Evolutionary conservation across 2,113 vertebrate species (phyloP).

Genomic region (Phaetusa simplex): DNA sequence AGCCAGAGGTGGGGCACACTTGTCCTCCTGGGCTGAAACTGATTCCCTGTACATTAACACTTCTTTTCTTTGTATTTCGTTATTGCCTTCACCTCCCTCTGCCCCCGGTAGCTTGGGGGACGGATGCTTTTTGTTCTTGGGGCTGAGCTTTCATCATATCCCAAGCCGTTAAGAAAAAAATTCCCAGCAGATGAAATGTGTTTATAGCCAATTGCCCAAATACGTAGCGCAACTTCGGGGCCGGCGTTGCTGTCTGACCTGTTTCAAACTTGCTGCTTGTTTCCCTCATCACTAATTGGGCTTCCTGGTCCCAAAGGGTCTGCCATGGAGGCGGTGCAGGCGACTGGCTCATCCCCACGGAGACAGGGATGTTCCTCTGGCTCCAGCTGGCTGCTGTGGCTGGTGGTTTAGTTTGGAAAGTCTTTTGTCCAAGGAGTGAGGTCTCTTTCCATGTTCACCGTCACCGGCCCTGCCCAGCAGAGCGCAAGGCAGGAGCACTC

Average conservation of each 20-base stretch:
- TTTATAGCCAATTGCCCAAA: neutral
- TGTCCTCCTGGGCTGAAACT: neutral
- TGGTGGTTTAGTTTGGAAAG: neutral
- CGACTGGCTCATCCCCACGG: neutral
- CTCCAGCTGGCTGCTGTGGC: neutral
- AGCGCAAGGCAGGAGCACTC: neutral
- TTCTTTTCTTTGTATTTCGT: neutral
- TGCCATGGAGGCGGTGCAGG: too few relatives aligned
- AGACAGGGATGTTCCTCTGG: neutral
- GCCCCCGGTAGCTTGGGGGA: neutral
- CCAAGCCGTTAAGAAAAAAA: neutral
- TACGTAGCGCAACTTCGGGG: neutral
- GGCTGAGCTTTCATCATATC: neutral
- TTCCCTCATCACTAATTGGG: neutral
- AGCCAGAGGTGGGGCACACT: neutral
- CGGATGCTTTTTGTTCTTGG: too few relatives aligned
- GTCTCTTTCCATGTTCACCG: neutral
- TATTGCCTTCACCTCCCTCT: neutral
- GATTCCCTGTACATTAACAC: neutral
- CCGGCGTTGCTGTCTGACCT: neutral
- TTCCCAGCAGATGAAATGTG: too few relatives aligned
- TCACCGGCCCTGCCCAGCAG: neutral
- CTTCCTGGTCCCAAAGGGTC: neutral
- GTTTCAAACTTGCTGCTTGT: neutral
- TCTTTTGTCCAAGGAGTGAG: neutral